phyloP scores from a whole-genome alignment of 2,113 vertebrate genomes.

The Etheostoma cragini region DNA sequence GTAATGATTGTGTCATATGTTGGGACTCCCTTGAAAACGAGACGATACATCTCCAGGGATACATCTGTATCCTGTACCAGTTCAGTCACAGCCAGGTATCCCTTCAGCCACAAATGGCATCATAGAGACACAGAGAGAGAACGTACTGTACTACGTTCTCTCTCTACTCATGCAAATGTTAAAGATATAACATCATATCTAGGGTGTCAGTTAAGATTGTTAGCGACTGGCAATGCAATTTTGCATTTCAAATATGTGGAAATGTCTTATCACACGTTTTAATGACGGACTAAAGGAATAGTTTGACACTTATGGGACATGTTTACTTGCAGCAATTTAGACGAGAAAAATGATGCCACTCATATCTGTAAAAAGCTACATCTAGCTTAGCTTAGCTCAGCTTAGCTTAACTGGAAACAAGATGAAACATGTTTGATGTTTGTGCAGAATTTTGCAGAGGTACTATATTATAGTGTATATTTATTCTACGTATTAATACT shows the following conservation, averaged over 20 bases:
- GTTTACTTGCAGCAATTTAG: background rate
- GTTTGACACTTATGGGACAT: background rate
- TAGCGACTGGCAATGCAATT: slow-evolving; percentile 4
- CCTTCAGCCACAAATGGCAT: slow-evolving; percentile 56
- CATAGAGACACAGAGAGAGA: slow-evolving; percentile 43
- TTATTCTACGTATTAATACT: too few species aligned
- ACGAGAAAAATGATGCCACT: background rate
- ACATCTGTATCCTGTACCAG: background rate
- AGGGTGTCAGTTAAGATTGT: background rate
- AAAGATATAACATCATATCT: slow-evolving; percentile 1
- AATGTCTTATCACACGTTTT: background rate
- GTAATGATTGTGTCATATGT: too few species aligned
- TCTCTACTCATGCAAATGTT: background rate
- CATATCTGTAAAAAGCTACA: background rate
- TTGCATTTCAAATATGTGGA: slow-evolving; percentile 1
- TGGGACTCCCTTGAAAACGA: too few species aligned
- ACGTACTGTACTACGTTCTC: background rate
- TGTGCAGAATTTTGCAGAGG: too few species aligned
- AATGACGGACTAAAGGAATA: background rate
- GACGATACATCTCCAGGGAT: too few species aligned
- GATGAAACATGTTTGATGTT: too few species aligned
- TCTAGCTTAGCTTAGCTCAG: background rate
- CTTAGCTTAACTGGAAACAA: background rate
- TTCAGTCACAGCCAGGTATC: slow-evolving; percentile 15
- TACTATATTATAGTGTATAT: too few species aligned